A percentile compares a stretch with the other conserved stretches of the same genome.
Conservation (phyloP, 2,888 invertebrate species). For the Tridacna crocea region DNA sequence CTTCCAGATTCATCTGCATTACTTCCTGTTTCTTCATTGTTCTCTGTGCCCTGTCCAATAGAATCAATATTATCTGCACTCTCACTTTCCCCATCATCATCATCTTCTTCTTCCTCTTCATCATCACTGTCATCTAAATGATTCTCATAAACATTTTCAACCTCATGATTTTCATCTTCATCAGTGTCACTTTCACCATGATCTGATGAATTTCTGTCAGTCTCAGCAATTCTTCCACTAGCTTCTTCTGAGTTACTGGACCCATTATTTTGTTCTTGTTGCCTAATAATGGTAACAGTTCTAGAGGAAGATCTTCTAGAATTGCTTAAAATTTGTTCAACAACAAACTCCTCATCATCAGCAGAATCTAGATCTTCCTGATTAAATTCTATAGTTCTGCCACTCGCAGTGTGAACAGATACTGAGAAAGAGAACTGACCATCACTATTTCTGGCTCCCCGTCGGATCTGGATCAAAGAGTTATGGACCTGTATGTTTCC, state of each 20-base stretch:
- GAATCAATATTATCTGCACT: slow-evolving; percentile 26
- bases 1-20: background rate
- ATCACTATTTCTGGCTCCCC: slow-evolving; percentile 48
- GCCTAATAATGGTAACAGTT: slow-evolving; percentile 2
- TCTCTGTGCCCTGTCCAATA: background rate
- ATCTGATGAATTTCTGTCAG: background rate
- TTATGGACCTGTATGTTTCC: slow-evolving; percentile 39
- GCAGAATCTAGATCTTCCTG: slow-evolving; percentile 56
- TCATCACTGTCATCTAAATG: background rate
- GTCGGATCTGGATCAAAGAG: slow-evolving; percentile 55
- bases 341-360: slow-evolving; percentile 48
- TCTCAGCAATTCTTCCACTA: background rate
- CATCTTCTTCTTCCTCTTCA: background rate
- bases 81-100: slow-evolving; percentile 22
- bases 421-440: slow-evolving; percentile 60
- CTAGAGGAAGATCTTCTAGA: background rate
- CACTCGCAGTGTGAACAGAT: slow-evolving; percentile 59
- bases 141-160: background rate
- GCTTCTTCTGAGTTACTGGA: background rate
- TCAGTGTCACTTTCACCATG: background rate
- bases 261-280: slow-evolving; percentile 5
- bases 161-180: background rate
- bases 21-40: background rate
- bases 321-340: slow-evolving; percentile 35
- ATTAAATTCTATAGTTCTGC: slow-evolving; percentile 56